Evolutionary conservation across 2,888 invertebrate genomes (phyloP).

Genomic region (Scaptodrosophila latifasciaeformis): DNA sequence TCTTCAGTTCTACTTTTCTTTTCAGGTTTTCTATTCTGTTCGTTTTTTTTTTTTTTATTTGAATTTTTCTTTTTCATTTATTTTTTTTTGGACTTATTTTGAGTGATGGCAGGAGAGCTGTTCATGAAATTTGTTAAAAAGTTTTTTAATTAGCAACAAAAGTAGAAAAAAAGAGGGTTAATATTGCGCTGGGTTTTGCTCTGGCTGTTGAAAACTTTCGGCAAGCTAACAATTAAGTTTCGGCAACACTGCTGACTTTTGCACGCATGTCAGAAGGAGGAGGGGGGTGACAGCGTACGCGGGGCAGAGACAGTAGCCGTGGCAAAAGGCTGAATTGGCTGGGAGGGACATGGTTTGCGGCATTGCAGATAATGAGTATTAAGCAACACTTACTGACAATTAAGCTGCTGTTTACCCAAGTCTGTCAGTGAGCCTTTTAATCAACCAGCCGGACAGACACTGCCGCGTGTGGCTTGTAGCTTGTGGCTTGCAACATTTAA

Average conservation of each 20-base stretch:
- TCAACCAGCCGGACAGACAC: not conserved
- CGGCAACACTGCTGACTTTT: constrained; percentile 55
- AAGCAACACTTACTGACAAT: constrained; percentile 69
- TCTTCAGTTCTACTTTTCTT: constrained; percentile 40
- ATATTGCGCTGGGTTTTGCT: constrained; percentile 51
- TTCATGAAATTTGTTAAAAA: constrained; percentile 54
- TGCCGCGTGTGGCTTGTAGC: not conserved
- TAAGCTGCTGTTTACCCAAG: no score
- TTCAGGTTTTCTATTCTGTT: not conserved
- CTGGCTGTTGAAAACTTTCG: constrained; percentile 58
- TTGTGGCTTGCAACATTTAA: constrained; percentile 40
- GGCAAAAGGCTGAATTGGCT: not conserved
- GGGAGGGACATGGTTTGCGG: constrained; percentile 10
- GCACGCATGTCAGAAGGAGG: constrained; percentile 2
- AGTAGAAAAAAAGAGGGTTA: constrained; percentile 69
- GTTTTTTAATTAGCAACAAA: constrained; percentile 71
- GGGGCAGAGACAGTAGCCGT: not conserved
- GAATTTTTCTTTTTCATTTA: not conserved
- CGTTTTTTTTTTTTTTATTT: not conserved
- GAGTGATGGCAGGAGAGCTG: constrained; percentile 11
- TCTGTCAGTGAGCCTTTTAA: not conserved
- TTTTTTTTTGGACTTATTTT: not conserved
- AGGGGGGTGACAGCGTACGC: not conserved
- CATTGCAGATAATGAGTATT: constrained; percentile 60
- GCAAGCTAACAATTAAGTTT: constrained; percentile 70